Percentiles rank a stretch among this genome's conserved stretches.
Conservation (phyloP, 2,797 vertebrate genomes). For the Merluccius polli region DNA sequence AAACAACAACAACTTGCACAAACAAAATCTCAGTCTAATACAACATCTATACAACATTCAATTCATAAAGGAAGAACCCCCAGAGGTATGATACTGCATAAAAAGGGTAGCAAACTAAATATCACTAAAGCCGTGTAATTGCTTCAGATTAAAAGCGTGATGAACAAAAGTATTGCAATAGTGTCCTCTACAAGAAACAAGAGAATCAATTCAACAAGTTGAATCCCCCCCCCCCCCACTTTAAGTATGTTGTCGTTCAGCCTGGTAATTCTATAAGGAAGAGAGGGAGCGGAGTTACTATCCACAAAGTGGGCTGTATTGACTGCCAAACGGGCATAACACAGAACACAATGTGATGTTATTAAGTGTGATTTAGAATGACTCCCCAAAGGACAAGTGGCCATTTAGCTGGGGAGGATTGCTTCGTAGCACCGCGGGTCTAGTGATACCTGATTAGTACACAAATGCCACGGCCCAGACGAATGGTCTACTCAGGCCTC, state of each 20-base stretch:
- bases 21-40: conserved; percentile 15
- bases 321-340: conserved; percentile 53
- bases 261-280: conserved; percentile 44
- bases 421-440: conserved; percentile 46
- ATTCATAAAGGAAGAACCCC: not conserved
- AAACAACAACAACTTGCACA: conserved; percentile 29
- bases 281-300: conserved; percentile 46
- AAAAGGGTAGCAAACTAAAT: not conserved
- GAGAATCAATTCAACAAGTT: not conserved
- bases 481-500: conserved; percentile 49
- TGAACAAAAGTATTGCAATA: conserved; percentile 34
- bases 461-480: conserved; percentile 38
- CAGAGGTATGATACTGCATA: conserved; percentile 26
- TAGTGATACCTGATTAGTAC: conserved; percentile 51
- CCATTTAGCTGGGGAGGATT: conserved; percentile 46
- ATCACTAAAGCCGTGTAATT: not conserved
- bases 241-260: conserved; percentile 36
- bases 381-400: conserved; percentile 59
- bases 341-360: conserved; percentile 56
- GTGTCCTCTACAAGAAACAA: not conserved
- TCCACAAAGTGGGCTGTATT: conserved; percentile 49
- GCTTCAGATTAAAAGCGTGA: conserved; percentile 27
- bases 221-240: not conserved
- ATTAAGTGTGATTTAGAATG: conserved; percentile 60
- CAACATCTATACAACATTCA: conserved; percentile 15